Base-by-base conservation (phyloP, 1,140 invertebrate species). In the Drosophila tropicalis region DNA sequence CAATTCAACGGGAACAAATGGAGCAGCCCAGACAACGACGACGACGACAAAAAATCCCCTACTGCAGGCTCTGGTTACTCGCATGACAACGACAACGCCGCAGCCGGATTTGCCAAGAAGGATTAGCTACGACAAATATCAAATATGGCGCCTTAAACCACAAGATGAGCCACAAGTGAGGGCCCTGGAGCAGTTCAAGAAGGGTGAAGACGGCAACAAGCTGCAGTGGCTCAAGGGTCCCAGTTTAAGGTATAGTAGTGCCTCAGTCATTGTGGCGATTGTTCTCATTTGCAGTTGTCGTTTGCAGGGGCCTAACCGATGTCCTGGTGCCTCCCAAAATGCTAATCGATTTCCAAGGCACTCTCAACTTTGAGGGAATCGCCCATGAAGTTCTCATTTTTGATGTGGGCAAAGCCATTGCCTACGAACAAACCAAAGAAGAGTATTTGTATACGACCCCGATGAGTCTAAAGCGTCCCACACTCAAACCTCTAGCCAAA, bases 381-480 rank as follows among this genome's bases (percentile, higher is more conserved):
- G 93, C 95, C 29, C 95, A 94, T 77, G 93, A 94, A 58, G 93
- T 96, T 1, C 90, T 96, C 41, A 95, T 96, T 85, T 94, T 94
- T 65, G 95, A 97, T 91, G 93, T 97, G 70, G 90, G 96, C 94
- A 95, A 95, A 93, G 93, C 94, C 1, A 96, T 96, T 19, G 91
- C 92, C 4, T 94, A 94, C 76, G 95, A 96, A 54, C 73, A 79
- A 17, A 65, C 67, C 55, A 91, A 91, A 68, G 90, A 91, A 25
- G 71, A 81, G 2, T 91, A 89, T 67, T 41, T 90, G 1, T 69
- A 74, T 15, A 82, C 81, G 1, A 86, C 75, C 0, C 69, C 73
- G 0, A 44, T 72, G 10, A 61, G 63, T 1, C 55, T 39, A 0
- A 62, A 67, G 13, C 69, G 79, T 6, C 82, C 82, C 10, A 58